A percentile compares a stretch with the other conserved stretches of the same genome.
These are phyloP conservation scores for Indri indri DNA, from an alignment of 2,113 vertebrate genomes.

Conservation along the genomic window DNA sequence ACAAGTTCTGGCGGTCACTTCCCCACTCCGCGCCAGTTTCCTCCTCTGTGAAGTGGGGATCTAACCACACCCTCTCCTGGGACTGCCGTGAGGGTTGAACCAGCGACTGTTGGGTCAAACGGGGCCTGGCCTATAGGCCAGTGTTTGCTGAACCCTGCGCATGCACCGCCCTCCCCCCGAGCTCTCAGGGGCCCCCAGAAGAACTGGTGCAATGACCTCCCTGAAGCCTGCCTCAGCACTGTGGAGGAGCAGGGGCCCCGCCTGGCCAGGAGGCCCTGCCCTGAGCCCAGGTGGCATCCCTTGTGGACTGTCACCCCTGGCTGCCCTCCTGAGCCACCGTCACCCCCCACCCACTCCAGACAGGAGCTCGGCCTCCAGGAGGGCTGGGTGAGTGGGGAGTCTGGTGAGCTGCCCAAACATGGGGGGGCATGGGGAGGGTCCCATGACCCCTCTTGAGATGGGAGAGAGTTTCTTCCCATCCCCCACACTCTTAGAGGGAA, in stretches of 20 bases:
- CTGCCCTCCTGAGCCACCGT: neutral
- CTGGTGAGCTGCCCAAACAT: neutral
- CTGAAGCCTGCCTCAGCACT: neutral
- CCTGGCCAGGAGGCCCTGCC: neutral
- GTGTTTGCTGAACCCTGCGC: neutral
- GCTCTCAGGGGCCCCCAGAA: neutral
- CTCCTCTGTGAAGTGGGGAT: neutral
- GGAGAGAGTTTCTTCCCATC: neutral
- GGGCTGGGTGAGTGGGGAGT: neutral
- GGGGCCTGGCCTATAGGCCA: neutral
- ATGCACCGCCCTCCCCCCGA: no score
- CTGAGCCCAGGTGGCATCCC: neutral
- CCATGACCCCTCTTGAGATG: no score
- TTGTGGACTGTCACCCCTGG: fast-evolving
- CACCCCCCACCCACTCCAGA: no score
- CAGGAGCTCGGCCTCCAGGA: neutral
- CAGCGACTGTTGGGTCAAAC: fast-evolving
- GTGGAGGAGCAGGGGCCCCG: no score
- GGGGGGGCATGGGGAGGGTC: fast-evolving
- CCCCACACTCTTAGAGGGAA: no score
- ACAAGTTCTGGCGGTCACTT: neutral
- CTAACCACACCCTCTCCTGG: fast-evolving
- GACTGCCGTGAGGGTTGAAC: no score
- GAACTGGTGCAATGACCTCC: neutral
- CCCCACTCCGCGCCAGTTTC: neutral